Evolutionary conservation across 2,888 invertebrate genomes (phyloP).

Genomic region (Drosophila maculinotata): DNA sequence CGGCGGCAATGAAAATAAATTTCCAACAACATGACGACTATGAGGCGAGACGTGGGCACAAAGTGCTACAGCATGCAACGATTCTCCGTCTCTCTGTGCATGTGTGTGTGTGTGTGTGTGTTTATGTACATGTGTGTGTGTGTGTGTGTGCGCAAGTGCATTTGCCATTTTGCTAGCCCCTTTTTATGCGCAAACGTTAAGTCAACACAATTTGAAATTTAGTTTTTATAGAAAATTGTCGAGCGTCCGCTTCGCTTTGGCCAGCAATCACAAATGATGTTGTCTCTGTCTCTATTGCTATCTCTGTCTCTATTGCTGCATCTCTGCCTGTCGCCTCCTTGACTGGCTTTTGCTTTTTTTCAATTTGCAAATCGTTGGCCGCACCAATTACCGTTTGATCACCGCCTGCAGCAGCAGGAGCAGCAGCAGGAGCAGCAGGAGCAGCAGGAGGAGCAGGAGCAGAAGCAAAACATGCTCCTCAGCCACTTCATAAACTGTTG

Average conservation of each 20-base stretch:
- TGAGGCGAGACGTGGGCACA: conserved; percentile 71
- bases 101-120: conserved; percentile 1
- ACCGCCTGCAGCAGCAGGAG: conserved; percentile 19
- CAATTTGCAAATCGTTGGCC: conserved; percentile 74
- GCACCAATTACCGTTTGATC: conserved; percentile 76
- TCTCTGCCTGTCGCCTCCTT: conserved; percentile 33
- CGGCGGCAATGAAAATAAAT: conserved; percentile 79
- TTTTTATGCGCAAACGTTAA: conserved; percentile 75
- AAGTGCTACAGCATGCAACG: conserved; percentile 66
- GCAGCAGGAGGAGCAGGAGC: conserved; percentile 6
- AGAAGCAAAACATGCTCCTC: not conserved
- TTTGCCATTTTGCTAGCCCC: conserved; percentile 68
- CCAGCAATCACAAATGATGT: conserved; percentile 10
- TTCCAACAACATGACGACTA: conserved; percentile 74
- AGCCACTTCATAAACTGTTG: conserved; percentile 69
- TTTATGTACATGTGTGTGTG: conserved; percentile 22
- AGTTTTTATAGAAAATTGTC: conserved; percentile 74
- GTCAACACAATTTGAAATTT: conserved; percentile 81
- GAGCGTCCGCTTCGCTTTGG: conserved; percentile 33
- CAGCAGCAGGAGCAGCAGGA: not conserved
- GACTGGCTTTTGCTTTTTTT: conserved; percentile 44
- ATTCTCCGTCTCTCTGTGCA: conserved; percentile 8
- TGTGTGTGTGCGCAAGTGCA: conserved; percentile 52
- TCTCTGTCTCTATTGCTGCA: conserved; percentile 8
- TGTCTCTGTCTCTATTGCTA: conserved; percentile 3